Base-by-base conservation (phyloP, 1,140 invertebrate genomes). In the Latrodectus geometricus region DNA sequence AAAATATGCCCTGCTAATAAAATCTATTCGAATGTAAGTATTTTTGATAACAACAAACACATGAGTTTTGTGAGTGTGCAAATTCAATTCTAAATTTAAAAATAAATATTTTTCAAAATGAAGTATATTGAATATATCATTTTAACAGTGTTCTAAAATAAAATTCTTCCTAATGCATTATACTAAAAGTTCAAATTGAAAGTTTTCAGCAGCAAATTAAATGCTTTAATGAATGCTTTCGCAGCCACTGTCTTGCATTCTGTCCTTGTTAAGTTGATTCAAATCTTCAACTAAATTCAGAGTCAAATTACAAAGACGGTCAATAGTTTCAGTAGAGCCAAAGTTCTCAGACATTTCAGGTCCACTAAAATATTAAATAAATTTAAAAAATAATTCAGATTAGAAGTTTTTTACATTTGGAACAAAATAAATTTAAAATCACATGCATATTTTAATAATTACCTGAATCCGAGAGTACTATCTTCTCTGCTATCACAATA, bases 281-380 rank as follows among this genome's bases (percentile, higher is more conserved):
- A 82, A 81, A 70, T 81, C 86, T 77, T 76, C 86, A 3, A 82
- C 78, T 61, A 82, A 65, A 65, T 87, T 79, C 20, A 87, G 17
- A 21, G 86, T 82, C 68, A 87, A 66, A 35, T 69, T 82, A 66
- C 86, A 87, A 8, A 87, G 54, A 5, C 81, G 78, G 73, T 87
- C 86, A 12, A 87, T 82, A n/a, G 86, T 87, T 49, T 87, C 86
- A 61, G 86, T 87, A 17, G 86, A 87, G 48, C 86, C 79, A 79
- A 87, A 73, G 35, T 52, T 73, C 49, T 65, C 85, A 4, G 83
- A 65, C 2, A 78, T 35, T 23, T 77, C 75, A n/a, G 49, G 56
- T 21, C 83, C 83, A 86, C 83, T 86, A 50, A 14, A 35, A 11
- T 15, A 75, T 21, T 56, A 74, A 65, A 74, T 48, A 21, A 49